Base-by-base conservation (phyloP, 2,888 invertebrate species). In the Netelia virgata region DNA sequence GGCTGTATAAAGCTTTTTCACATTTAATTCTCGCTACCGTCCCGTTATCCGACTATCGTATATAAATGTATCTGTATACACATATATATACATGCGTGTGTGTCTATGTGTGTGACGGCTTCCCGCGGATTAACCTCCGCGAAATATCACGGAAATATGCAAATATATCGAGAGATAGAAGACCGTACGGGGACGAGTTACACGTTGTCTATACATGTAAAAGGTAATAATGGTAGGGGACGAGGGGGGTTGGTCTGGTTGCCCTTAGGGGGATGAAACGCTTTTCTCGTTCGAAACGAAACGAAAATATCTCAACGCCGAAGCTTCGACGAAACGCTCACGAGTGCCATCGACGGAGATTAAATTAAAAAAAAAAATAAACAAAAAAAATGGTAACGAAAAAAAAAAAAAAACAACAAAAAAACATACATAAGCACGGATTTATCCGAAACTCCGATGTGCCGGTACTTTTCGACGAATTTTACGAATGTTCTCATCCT, bases 121-220 rank as follows among this genome's bases (percentile, higher is more conserved):
- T 84, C 75, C 70, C 73, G 82, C 70, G 90, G 91, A 91, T 92
- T 91, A 92, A 89, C 89, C 88, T 90, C 59, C 82, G 88, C 88
- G 88, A 90, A 90, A 90, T 91, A 91, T 91, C 88, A 89, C 89
- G 87, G 89, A 92, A 91, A 91, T 91, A 91, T 92, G 90, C 90
- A 90, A 92, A 91, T 91, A 90, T 89, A 88, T 89, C 88, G 90
- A 88, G 86, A 87, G 88, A 88, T 86, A 86, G 86, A 78, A 83
- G 81, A 85, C 76, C 85, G 76, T 53, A 69, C 75, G 81, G 50
- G 72, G n/a, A 41, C 28, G 72, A 57, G 59, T 73, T 66, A 43
- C 64, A 77, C 66, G 57, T 10, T 11, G 72, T 75, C n/a, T 57
- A 57, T 16, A 57, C 16, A 9, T 18, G 18, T 18, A 57, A 68